Conservation (phyloP, 2,888 invertebrate genomes). For the Apamea crenata region DNA sequence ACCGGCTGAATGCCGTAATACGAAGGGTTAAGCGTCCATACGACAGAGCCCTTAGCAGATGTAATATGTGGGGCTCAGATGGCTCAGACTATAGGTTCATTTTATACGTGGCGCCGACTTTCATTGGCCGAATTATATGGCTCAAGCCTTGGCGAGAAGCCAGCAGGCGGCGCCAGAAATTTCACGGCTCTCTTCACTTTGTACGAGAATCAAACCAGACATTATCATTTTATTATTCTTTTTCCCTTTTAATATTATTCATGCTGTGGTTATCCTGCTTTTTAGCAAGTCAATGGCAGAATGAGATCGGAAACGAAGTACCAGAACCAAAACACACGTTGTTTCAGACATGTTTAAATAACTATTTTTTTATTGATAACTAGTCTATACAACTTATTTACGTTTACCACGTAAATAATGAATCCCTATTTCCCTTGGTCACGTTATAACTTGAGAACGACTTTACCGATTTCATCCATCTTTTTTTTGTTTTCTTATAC, state of each 20-base stretch:
- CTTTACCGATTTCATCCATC: too few relatives aligned
- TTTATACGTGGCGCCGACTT: slow-evolving; percentile 44
- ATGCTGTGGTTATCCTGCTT: slow-evolving; percentile 49
- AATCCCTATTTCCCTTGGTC: too few relatives aligned
- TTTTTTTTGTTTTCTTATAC: too few relatives aligned
- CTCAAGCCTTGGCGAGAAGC: slow-evolving; percentile 59
- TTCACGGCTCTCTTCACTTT: slow-evolving; percentile 64
- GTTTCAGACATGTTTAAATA: background rate
- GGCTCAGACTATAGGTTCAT: slow-evolving; percentile 30
- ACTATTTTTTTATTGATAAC: too few relatives aligned
- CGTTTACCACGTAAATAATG: too few relatives aligned
- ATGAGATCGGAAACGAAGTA: slow-evolving; percentile 37
- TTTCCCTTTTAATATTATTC: slow-evolving; percentile 54
- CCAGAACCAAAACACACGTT: background rate
- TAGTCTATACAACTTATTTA: too few relatives aligned
- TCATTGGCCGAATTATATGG: slow-evolving; percentile 55
- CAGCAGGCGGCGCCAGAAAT: slow-evolving; percentile 60
- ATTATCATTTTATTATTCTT: slow-evolving; percentile 62
- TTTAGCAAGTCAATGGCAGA: slow-evolving; percentile 11
- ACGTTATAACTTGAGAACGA: too few relatives aligned
- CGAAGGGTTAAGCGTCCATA: background rate
- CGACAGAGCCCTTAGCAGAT: background rate
- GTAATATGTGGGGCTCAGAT: slow-evolving; percentile 25
- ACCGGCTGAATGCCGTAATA: background rate
- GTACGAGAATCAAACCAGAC: slow-evolving; percentile 49